A percentile compares a stretch with the other conserved stretches of the same genome.
Evolutionary conservation across 2,888 invertebrate species (phyloP).

Genomic region (Drosophila melanosoma): DNA sequence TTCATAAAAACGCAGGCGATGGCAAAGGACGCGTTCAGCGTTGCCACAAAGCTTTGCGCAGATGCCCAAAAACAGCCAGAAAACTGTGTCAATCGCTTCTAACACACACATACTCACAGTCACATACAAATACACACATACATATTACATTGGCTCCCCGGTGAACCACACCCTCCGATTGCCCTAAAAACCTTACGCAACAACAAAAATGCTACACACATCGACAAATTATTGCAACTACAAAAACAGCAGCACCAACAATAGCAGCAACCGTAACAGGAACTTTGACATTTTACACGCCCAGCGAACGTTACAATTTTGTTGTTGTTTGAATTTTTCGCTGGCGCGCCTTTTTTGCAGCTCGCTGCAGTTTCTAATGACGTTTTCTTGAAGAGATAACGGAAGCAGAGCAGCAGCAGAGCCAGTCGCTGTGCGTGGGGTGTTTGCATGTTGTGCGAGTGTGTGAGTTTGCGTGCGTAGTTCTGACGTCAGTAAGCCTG

Average conservation of each 20-base stretch:
- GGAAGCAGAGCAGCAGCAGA: constrained; percentile 26
- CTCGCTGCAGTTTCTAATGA: constrained; percentile 68
- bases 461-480: constrained; percentile 37
- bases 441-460: constrained; percentile 23
- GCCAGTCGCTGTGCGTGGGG: constrained; percentile 49
- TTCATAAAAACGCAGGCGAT: constrained; percentile 68
- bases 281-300: constrained; percentile 52
- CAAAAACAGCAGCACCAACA: constrained; percentile 21
- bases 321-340: constrained; percentile 25
- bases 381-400: constrained; percentile 67
- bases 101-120: constrained; percentile 28
- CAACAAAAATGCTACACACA: constrained; percentile 67
- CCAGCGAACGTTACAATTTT: constrained; percentile 25
- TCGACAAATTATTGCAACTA: constrained; percentile 63
- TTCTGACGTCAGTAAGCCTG: constrained; percentile 59
- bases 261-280: constrained; percentile 9
- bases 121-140: constrained; percentile 13
- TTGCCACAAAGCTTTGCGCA: constrained; percentile 57
- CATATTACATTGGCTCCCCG: constrained; percentile 54
- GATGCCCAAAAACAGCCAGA: constrained; percentile 44
- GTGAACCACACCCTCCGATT: constrained; percentile 83
- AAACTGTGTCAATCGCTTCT: constrained; percentile 69
- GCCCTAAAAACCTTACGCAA: constrained; percentile 82
- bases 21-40: constrained; percentile 37
- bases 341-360: constrained; percentile 54